Evolutionary conservation across 2,113 vertebrate genomes (phyloP).

Genomic region (Pagrus major): DNA sequence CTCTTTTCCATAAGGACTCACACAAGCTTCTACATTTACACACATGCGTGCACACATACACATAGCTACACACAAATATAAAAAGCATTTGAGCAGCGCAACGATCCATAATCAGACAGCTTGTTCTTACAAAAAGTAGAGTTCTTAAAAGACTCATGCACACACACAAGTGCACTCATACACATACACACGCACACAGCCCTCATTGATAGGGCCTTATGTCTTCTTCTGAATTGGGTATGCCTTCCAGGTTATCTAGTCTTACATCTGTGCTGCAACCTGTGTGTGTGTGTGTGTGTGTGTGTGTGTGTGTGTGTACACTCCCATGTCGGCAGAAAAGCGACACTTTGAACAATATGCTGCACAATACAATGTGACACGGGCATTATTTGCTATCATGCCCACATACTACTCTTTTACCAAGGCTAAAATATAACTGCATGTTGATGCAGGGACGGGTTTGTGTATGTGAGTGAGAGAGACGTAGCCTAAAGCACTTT

Average conservation of each 20-base stretch:
- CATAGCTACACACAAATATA: not conserved
- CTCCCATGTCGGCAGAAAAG: slow-evolving; percentile 39
- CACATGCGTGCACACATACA: not conserved
- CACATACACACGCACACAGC: not conserved
- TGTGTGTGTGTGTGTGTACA: not conserved
- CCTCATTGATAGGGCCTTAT: slow-evolving; percentile 6
- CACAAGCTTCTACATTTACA: not conserved
- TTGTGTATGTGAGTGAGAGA: not conserved
- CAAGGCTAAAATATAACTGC: slow-evolving; percentile 15
- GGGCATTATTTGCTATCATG: slow-evolving; percentile 36
- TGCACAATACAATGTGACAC: slow-evolving; percentile 35
- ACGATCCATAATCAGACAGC: slow-evolving; percentile 1
- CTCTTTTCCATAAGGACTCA: not conserved
- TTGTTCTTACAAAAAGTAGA: slow-evolving; percentile 32
- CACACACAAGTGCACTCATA: slow-evolving; percentile 4
- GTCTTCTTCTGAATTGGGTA: slow-evolving; percentile 7
- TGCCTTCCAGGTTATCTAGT: slow-evolving; percentile 26
- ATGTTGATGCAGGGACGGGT: not conserved
- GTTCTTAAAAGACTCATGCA: not conserved
- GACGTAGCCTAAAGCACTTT: slow-evolving; percentile 2
- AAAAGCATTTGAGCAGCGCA: slow-evolving; percentile 3
- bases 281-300: not conserved
- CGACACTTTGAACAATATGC: slow-evolving; percentile 22
- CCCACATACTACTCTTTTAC: not conserved
- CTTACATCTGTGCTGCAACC: slow-evolving; percentile 6